These are phyloP conservation scores for Nebria ingens DNA, from an alignment of 1,140 invertebrate species.

Conservation along the genomic window DNA sequence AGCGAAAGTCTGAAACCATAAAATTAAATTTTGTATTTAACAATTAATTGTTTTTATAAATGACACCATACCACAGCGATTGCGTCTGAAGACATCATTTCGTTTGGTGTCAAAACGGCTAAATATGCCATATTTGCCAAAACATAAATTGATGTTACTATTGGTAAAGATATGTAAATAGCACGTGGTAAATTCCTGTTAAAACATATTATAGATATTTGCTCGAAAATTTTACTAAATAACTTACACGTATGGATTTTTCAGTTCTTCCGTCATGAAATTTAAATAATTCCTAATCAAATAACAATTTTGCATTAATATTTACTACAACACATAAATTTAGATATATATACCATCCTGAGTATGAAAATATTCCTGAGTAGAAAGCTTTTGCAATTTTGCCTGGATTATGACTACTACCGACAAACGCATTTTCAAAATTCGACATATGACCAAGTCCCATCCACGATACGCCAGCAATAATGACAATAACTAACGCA, in stretches of 20 bases:
- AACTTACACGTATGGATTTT: constrained; percentile 77
- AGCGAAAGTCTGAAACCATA: constrained; percentile 63
- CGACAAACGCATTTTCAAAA: constrained; percentile 69
- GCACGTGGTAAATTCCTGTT: constrained; percentile 83
- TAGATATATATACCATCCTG: constrained; percentile 90
- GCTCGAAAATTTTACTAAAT: constrained; percentile 11
- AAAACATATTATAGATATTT: constrained; percentile 15
- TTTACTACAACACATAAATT: constrained; percentile 20
- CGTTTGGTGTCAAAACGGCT: constrained; percentile 72
- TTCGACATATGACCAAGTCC: constrained; percentile 50
- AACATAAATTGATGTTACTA: constrained; percentile 87
- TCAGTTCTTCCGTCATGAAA: constrained; percentile 94
- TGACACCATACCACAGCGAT: constrained; percentile 84
- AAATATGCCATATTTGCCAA: constrained; percentile 90
- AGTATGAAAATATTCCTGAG: constrained; percentile 93
- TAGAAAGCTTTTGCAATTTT: constrained; percentile 87
- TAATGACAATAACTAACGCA: constrained; percentile 70
- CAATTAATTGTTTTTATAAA: constrained; percentile 2
- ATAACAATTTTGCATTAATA: constrained; percentile 12
- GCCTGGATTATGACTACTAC: constrained; percentile 67
- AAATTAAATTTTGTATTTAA: constrained; percentile 1
- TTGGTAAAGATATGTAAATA: constrained; percentile 84
- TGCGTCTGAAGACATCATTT: constrained; percentile 77
- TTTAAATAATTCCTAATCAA: constrained; percentile 82
- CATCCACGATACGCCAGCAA: constrained; percentile 68